Percentiles rank a stretch among this genome's conserved stretches.
Conservation (phyloP, 2,113 vertebrate genomes). For the Menidia beryllina region DNA sequence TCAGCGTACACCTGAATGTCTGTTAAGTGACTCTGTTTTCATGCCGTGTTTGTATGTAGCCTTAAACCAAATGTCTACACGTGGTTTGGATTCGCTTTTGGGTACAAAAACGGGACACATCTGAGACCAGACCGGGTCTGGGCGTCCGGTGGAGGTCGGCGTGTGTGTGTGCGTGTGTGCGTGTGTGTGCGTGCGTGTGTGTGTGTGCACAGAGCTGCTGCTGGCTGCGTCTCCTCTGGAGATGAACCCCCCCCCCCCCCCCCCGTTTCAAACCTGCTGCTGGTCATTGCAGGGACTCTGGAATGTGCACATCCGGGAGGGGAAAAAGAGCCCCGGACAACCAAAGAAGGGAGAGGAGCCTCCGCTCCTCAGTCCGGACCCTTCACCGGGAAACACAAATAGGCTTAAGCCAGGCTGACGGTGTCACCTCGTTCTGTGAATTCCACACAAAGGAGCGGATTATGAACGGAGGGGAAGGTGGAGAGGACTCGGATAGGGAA, state of each 20-base stretch:
- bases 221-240: slow-evolving; percentile 34
- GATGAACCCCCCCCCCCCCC: no score
- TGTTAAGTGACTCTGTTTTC: slow-evolving; percentile 45
- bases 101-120: slow-evolving; percentile 42
- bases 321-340: slow-evolving; percentile 58
- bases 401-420: slow-evolving; percentile 67
- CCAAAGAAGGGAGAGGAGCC: slow-evolving; percentile 22
- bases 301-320: slow-evolving; percentile 52
- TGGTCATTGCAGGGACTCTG: slow-evolving; percentile 63
- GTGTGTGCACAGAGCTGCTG: slow-evolving; percentile 4
- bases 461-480: slow-evolving; percentile 29
- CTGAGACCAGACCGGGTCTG: slow-evolving; percentile 13
- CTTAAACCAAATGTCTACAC: slow-evolving; percentile 56
- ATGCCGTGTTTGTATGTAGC: slow-evolving; percentile 57
- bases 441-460: slow-evolving; percentile 62
- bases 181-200: neutral
- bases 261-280: slow-evolving; percentile 57
- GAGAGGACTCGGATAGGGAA: slow-evolving; percentile 33
- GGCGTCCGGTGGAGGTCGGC: slow-evolving; percentile 21
- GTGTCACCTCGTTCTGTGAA: slow-evolving; percentile 63
- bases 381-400: slow-evolving; percentile 65
- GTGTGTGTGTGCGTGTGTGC: neutral
- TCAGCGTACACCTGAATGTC: slow-evolving; percentile 34
- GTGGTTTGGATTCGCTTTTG: slow-evolving; percentile 32
- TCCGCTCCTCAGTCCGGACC: slow-evolving; percentile 52